A percentile compares a stretch with the other conserved stretches of the same genome.
Evolutionary conservation across 2,797 vertebrate species (phyloP).

Genomic region (Sternarchorhynchus goeldii): DNA sequence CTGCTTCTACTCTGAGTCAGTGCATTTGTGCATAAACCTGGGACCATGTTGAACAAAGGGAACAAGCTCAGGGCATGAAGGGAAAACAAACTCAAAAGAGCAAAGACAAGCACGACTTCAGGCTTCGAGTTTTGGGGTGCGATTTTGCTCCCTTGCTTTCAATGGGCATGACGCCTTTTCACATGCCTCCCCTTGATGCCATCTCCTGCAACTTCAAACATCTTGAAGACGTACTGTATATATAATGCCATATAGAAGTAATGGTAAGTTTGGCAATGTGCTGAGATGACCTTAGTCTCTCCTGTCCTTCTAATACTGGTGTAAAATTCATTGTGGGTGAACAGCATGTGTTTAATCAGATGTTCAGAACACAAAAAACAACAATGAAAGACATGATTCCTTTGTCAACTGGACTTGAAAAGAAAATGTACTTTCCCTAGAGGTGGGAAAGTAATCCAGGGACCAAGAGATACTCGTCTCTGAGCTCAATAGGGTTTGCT

Average conservation of each 20-base stretch:
- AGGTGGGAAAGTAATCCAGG: conserved; percentile 21
- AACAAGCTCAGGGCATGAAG: conserved; percentile 31
- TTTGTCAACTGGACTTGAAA: conserved; percentile 16
- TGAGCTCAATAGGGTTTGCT: conserved; percentile 39
- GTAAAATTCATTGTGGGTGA: conserved; percentile 5
- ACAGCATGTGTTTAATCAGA: conserved; percentile 12
- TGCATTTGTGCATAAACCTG: conserved; percentile 41
- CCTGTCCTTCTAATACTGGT: conserved; percentile 15
- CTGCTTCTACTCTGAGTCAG: conserved; percentile 24
- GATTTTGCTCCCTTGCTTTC: conserved; percentile 8
- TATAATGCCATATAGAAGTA: background rate
- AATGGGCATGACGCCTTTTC: background rate
- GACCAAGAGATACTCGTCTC: conserved; percentile 4
- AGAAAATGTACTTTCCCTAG: conserved; percentile 31
- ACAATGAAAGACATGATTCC: conserved; percentile 36
- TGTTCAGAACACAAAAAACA: conserved; percentile 7
- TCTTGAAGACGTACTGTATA: background rate
- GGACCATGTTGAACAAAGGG: conserved; percentile 33
- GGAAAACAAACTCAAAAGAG: background rate
- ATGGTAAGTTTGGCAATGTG: background rate
- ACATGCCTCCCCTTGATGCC: background rate
- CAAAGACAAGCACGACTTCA: background rate
- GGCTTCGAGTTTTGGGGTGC: background rate
- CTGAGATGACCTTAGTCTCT: background rate
- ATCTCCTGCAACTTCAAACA: conserved; percentile 10